These are phyloP conservation scores for Poeciliopsis infans DNA, from an alignment of 2,797 vertebrate genomes.

Conservation along the genomic window DNA sequence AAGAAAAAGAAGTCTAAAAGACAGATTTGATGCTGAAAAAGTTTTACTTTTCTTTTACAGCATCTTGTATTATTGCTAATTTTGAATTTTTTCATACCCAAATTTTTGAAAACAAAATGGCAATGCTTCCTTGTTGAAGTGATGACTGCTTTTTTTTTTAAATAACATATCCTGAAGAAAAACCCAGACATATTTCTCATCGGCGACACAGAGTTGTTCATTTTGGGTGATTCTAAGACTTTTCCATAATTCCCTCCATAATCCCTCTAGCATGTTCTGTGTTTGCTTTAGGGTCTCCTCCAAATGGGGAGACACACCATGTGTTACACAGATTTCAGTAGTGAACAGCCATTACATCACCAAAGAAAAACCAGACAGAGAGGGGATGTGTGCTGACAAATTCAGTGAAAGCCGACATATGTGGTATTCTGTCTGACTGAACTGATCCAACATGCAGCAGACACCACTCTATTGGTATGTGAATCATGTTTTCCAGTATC, in stretches of 20 bases:
- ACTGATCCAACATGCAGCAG: slow-evolving; percentile 44
- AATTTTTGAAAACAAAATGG: neutral
- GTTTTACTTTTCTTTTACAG: neutral
- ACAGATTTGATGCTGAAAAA: neutral
- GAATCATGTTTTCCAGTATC: slow-evolving; percentile 28
- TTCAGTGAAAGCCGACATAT: slow-evolving; percentile 13
- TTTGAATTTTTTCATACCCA: neutral
- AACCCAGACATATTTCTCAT: neutral
- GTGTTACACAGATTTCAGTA: neutral
- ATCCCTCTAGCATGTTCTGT: neutral
- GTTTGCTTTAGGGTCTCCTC: neutral
- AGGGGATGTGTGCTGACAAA: neutral
- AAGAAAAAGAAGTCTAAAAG: neutral
- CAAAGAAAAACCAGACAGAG: neutral
- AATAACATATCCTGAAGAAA: neutral
- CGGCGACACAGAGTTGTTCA: neutral
- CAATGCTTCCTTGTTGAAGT: neutral
- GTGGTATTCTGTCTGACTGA: slow-evolving; percentile 26
- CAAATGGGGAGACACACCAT: neutral
- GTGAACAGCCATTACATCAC: neutral
- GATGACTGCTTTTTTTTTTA: neutral
- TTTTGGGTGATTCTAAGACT: neutral
- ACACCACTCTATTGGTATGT: slow-evolving; percentile 20
- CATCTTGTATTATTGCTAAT: neutral
- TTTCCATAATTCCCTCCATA: too few species aligned